Base-by-base conservation (phyloP, 64 coral and sea anemone species). In the Porites australiensis region DNA sequence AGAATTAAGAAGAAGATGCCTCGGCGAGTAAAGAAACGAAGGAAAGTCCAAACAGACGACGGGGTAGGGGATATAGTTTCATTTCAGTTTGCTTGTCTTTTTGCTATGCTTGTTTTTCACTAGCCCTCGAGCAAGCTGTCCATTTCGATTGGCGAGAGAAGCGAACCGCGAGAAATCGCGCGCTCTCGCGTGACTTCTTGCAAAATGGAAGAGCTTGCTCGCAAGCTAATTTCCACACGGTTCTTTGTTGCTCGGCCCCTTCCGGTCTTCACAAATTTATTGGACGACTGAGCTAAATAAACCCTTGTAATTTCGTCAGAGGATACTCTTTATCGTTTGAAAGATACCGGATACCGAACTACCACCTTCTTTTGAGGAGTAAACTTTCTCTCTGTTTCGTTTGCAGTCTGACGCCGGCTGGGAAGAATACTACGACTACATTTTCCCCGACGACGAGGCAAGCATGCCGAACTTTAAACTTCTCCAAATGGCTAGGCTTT, bases 391-490 rank as follows among this genome's bases (percentile, higher is more conserved):
- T 70, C 6, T 22, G 50, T 64, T 70, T 47, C 86, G 46, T 55
- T 79, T 93, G 2, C 70, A 98, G 97, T 95, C 94, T 14, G 98
- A 99, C 69, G 98, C 98, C 1, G 94, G 98, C 3, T 99, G 98
- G 98, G 98, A 99, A 75, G 98, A 99, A 54, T 99, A 91, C 22
- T 99, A 99, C 19, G 98, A 99, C 79, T 99, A 99, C 71, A 96
- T 99, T 21, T 99, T 99, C 53, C 98, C 98, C n/a, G 98, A 99
- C 51, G 98, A 99, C 27, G 91, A 99, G 75, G 79, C 86, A n/a
- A 94, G 73, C 70, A 75, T 87, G 74, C 98, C 98, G 10, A 99
- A 99, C 92, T 99, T 99, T 44, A 99, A 99, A 88, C 72, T 99
- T 48, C 74, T 99, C n/a, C 98, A 99, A 55, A 99, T 94, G 98